Evolutionary conservation across 2,888 invertebrate genomes (phyloP).

Genomic region (Torymus auratus): DNA sequence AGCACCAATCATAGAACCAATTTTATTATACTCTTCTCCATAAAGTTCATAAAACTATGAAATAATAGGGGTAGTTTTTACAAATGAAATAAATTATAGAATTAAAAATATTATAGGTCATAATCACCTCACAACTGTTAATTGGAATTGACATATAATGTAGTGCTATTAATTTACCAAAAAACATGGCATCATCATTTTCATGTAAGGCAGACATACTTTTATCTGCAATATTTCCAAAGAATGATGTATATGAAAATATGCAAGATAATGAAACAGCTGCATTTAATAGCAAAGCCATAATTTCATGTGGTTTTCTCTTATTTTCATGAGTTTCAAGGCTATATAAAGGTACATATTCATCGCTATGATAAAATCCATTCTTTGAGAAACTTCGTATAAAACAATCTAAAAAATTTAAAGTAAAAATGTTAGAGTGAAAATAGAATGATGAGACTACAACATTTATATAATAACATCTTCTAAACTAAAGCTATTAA

Average conservation of each 20-base stretch:
- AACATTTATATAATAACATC: too few species aligned
- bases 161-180: constrained; percentile 83
- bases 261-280: constrained; percentile 82
- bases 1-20: constrained; percentile 86
- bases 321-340: constrained; percentile 84
- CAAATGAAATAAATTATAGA: not conserved
- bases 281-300: constrained; percentile 83
- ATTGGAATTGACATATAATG: constrained; percentile 90
- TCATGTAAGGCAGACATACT: constrained; percentile 71
- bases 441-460: too few species aligned
- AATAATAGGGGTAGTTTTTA: not conserved
- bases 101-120: constrained; percentile 4
- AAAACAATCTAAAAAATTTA: constrained; percentile 65
- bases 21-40: constrained; percentile 70
- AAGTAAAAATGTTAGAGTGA: too few species aligned
- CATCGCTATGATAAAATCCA: constrained; percentile 71
- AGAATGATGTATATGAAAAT: constrained; percentile 80
- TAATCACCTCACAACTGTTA: constrained; percentile 83
- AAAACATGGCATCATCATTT: constrained; percentile 75
- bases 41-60: constrained; percentile 60
- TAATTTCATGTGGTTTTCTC: constrained; percentile 83
- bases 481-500: too few species aligned
- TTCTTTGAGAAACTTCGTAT: constrained; percentile 70
- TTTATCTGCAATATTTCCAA: constrained; percentile 69
- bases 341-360: constrained; percentile 78